Evolutionary conservation across 2,113 vertebrate genomes (phyloP).

Genomic region (Grantiella picta): DNA sequence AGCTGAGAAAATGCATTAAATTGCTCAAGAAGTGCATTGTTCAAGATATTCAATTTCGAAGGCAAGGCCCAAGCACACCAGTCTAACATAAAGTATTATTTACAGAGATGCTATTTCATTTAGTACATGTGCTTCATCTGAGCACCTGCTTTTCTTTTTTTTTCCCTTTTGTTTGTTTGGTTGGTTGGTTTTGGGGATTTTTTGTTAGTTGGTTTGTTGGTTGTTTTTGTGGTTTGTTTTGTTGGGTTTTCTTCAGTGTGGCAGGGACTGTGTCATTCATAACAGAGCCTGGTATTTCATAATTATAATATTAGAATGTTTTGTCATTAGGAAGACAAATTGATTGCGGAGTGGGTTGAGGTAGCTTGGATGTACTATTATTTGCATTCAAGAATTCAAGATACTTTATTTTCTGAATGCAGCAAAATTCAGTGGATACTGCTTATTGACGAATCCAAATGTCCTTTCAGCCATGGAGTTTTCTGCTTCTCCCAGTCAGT

Average conservation of each 20-base stretch:
- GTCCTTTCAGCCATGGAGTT: neutral
- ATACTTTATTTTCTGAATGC: neutral
- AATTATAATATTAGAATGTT: neutral
- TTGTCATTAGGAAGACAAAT: neutral
- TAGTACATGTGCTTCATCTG: neutral
- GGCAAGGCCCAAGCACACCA: neutral
- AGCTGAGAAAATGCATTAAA: constrained; percentile 76
- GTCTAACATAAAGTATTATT: constrained; percentile 35
- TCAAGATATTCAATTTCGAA: constrained; percentile 46
- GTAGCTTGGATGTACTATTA: neutral
- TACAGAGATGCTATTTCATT: constrained; percentile 12
- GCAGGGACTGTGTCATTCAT: neutral
- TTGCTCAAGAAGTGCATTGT: constrained; percentile 60
- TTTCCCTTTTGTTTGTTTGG: neutral
- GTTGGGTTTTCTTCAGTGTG: accelerated
- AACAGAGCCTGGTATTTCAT: neutral
- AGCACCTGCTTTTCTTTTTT: neutral
- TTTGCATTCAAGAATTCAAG: neutral
- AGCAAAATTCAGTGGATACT: neutral
- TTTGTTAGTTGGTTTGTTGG: neutral
- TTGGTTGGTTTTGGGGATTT: neutral
- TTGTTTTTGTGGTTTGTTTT: neutral
- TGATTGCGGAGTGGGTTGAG: neutral
- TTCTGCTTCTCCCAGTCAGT: neutral
- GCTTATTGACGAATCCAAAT: neutral